Base-by-base conservation (phyloP, 2,797 vertebrate species). In the Sebastolobus alascanus region DNA sequence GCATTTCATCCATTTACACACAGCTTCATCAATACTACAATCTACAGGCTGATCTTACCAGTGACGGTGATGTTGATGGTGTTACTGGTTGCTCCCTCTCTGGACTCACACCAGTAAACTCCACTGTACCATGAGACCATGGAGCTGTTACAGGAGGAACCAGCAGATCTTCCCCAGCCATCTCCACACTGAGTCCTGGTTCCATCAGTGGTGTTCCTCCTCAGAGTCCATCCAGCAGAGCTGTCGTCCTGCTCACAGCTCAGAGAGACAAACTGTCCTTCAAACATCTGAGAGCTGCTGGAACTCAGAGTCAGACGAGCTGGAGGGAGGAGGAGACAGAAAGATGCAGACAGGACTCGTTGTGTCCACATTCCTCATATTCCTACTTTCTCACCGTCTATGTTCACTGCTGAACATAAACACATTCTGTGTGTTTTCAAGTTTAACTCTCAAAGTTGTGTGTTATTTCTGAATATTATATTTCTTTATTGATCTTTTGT, bases 91-190 rank as follows among this genome's bases (percentile, higher is more conserved):
- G 18, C 40, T 33, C 60, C 68, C 10, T 46, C 64, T 63, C 22
- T 68, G 40, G 58, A 80, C 64, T 85, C 79, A 73, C 84, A 85
- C 84, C 84, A 83, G 73, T 86, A 83, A 11, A 56, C 29, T 38
- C 83, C 79, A 46, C 60, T 71, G 67, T 85, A 29, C 18, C 0
- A 0, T 8, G 12, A 2, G 14, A 8, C 0, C 29, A 74, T 6
- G 69, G 6, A 0, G 69, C 13, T 16, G 4, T 0, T 3, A 16
- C 63, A 65, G 22, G 22, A 43, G 2, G 37, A 74, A 2, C 31
- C 60, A 40, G 1, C 5, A 9, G 43, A 0, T 20, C 0, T 2
- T 1, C 84, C 79, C 79, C 79, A 85, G 0, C 1, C 4, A 0
- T 0, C 55, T 27, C 8, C 22, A 79, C 71, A 68, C 8, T 4